Base-by-base conservation (phyloP, 2,888 invertebrate genomes). In the Rhorus exstirpatorius region DNA sequence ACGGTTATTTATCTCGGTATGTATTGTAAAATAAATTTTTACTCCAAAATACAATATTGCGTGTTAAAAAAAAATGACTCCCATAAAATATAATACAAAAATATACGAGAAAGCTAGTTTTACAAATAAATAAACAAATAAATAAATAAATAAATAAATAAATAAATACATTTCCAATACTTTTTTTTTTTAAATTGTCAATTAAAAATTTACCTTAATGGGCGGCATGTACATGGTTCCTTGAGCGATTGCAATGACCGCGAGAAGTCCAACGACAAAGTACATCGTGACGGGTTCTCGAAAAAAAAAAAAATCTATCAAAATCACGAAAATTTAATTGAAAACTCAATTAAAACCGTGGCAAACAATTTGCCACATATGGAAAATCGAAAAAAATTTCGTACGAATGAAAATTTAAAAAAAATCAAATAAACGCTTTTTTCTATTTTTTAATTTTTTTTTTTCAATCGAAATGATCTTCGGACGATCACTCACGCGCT, bases 211-310 rank as follows among this genome's bases (percentile, higher is more conserved):
- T 89, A 91, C 91, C 90, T 90, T 89, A 3, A 88, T 81, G 1
- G 85, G 83, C 19, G 91, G 87, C 51, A 89, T 75, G 44, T 90
- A 90, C 68, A 88, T 83, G 2, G 87, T 84, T n/a, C 88, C 90
- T 35, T 88, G 89, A 19, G 82, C 84, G 31, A 83, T 65, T 41
- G 83, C 87, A 44, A 86, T 49, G 21, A 87, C 70, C 10, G 83
- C 83, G 19, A 91, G 74, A 6, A 90, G 72, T 24, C 86, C 38
- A 35, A 88, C 31, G 71, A 84, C 81, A 21, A 80, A 84, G 79
- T 68, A 65, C 87, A 89, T 90, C 80, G 46, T 87, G 79, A 17
- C 10, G 17, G 44, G 44, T 31, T 58, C 31, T 21, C n/a, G n/a
- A n/a, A n/a, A n/a, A n/a, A n/a, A n/a, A 24, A 14, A 35, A 49